A percentile compares a stretch with the other conserved stretches of the same genome.
Conservation (phyloP, 2,888 invertebrate genomes). For the Rotaria socialis region DNA sequence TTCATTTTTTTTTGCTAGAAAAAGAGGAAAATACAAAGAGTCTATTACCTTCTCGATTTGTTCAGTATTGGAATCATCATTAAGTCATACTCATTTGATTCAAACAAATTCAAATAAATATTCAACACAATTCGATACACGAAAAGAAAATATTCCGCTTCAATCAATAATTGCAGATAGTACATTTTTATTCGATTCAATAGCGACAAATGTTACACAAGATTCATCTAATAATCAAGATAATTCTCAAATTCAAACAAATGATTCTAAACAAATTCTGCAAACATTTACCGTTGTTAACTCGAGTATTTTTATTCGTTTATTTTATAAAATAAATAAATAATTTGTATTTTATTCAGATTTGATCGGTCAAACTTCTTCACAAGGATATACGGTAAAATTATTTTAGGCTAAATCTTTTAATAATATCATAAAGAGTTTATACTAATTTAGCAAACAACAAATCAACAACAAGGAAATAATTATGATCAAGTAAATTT, state of each 20-base stretch:
- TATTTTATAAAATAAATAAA: too few species aligned
- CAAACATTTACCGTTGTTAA: background rate
- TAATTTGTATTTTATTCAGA: too few species aligned
- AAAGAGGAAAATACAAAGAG: background rate
- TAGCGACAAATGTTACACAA: background rate
- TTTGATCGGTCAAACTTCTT: background rate
- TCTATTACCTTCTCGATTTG: background rate
- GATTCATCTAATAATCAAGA: background rate
- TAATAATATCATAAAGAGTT: too few species aligned
- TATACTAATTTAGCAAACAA: background rate
- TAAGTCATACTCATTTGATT: background rate
- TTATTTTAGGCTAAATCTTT: background rate
- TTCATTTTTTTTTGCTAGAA: background rate
- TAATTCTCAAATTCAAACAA: background rate
- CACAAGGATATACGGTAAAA: background rate
- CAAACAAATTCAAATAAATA: background rate
- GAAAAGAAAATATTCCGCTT: background rate
- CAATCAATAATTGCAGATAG: background rate
- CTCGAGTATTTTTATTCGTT: background rate
- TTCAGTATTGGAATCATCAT: background rate
- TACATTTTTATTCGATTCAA: background rate
- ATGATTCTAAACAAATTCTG: background rate
- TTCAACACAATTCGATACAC: slow-evolving; percentile 3
- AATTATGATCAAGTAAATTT: background rate
- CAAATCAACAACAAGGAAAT: background rate